Base-by-base conservation (phyloP, 2,888 invertebrate species). In the Drosophila buzzatii region DNA sequence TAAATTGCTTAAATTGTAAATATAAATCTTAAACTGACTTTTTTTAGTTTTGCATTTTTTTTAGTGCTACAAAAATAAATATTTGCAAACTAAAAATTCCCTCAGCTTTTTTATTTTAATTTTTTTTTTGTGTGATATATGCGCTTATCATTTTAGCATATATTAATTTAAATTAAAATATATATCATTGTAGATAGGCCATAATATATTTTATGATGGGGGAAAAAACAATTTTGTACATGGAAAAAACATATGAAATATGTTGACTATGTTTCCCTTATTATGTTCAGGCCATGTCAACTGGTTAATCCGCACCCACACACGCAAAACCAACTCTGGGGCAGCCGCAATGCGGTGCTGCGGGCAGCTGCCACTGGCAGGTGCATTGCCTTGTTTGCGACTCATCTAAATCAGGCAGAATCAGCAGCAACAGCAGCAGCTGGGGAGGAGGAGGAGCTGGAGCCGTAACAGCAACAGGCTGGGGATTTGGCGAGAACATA, bases 401-500 rank as follows among this genome's bases (percentile, higher is more conserved):
- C 49, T 58, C 60, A 70, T 66, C 41, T 79, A 63, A 79, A 49
- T 47, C 53, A 33, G 37, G 44, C 42, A 18, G 53, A 9, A 20
- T 37, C 7, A 27, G 33, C 41, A 33, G 51, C 14, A 23, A 53
- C 12, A 20, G 41, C 8, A 20, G 37, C 7, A 27, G 37, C 35
- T n/a, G n/a, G n/a, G n/a, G n/a, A n/a, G n/a, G n/a, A 33, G 51
- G 12, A 23, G 57, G 10, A 20, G 41, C 8, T 18, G 39, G 41
- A 33, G 42, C 16, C 27, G 52, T 9, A 31, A 57, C 16, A 35
- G 52, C 10, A 31, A 57, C 44, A 49, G 42, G 47, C 39, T 57
- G 57, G 49, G 65, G 14, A 61, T 70, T 73, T 67, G 45, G 52
- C 49, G 42, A 31, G 59, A 72, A 70, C 64, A 73, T 77, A 85